Evolutionary conservation across 2,113 vertebrate species (phyloP).

Genomic region (Menidia beryllina): DNA sequence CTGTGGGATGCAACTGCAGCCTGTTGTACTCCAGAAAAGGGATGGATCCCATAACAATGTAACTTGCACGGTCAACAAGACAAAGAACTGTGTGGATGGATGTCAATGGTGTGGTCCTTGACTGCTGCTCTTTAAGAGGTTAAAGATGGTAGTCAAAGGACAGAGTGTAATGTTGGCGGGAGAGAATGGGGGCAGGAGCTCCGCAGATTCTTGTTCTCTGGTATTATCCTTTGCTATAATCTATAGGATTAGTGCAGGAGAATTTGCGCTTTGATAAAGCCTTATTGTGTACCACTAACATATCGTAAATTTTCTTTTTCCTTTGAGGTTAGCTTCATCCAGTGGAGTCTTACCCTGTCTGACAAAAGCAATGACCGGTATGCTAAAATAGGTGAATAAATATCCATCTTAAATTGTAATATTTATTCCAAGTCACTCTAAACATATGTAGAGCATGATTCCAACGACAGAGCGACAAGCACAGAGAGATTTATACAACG

Average conservation of each 20-base stretch:
- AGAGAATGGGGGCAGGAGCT: conserved; percentile 40
- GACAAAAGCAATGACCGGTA: too few relatives aligned
- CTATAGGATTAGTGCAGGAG: conserved; percentile 34
- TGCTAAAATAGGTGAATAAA: not conserved
- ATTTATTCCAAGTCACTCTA: not conserved
- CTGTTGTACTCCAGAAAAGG: too few relatives aligned
- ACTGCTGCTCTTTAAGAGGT: conserved; percentile 27
- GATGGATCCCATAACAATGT: too few relatives aligned
- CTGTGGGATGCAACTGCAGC: too few relatives aligned
- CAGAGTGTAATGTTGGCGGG: conserved; percentile 15
- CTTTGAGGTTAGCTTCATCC: not conserved
- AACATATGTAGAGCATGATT: not conserved
- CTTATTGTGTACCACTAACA: conserved; percentile 22
- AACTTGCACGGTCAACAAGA: too few relatives aligned
- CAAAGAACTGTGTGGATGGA: too few relatives aligned
- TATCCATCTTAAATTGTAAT: not conserved
- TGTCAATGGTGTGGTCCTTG: not conserved
- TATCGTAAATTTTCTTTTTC: conserved; percentile 32
- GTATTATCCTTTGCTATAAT: conserved; percentile 49
- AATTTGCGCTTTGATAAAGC: conserved; percentile 1
- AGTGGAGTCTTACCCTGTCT: not conserved
- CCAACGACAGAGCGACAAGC: not conserved
- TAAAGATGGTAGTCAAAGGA: conserved; percentile 24
- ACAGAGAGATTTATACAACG: too few relatives aligned
- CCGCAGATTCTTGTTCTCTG: conserved; percentile 32